A percentile compares a stretch with the other conserved stretches of the same genome.
These are phyloP conservation scores for Drosophila paracracens DNA, from an alignment of 2,888 invertebrate genomes.

Conservation along the genomic window DNA sequence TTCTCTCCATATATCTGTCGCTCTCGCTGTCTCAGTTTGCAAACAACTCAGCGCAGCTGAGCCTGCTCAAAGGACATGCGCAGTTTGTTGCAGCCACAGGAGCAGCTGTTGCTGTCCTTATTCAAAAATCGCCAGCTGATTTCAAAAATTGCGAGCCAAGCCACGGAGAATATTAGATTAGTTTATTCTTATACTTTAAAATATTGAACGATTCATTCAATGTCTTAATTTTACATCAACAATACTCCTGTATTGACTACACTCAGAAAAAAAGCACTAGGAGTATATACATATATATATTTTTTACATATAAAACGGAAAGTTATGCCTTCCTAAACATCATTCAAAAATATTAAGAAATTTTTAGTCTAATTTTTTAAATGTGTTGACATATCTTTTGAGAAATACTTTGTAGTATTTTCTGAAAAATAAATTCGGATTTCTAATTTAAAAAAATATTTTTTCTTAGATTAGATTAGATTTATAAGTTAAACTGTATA, in stretches of 20 bases:
- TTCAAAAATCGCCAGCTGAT: slow-evolving; percentile 17
- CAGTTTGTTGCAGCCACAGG: slow-evolving; percentile 22
- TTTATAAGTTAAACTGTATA: background rate
- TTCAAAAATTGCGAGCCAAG: background rate
- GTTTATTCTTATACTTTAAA: too few species aligned
- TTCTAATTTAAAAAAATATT: background rate
- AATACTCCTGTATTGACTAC: background rate
- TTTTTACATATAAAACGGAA: background rate
- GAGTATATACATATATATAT: background rate
- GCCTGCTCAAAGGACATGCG: slow-evolving; percentile 64
- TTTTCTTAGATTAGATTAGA: too few species aligned
- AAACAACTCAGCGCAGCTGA: slow-evolving; percentile 54
- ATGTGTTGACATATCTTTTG: background rate
- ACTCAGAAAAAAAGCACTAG: background rate
- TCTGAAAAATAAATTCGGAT: background rate
- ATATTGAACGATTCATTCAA: background rate
- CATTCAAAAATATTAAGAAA: background rate
- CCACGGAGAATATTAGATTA: background rate
- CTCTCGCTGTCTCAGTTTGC: slow-evolving; percentile 22
- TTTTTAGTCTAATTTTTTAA: background rate
- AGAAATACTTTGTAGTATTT: background rate
- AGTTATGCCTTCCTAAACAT: too few species aligned
- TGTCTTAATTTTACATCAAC: background rate
- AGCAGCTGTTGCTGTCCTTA: slow-evolving; percentile 47
- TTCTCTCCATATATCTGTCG: slow-evolving; percentile 4